Evolutionary conservation across 1,140 invertebrate genomes (phyloP).

Genomic region (Drosophila murphyi): DNA sequence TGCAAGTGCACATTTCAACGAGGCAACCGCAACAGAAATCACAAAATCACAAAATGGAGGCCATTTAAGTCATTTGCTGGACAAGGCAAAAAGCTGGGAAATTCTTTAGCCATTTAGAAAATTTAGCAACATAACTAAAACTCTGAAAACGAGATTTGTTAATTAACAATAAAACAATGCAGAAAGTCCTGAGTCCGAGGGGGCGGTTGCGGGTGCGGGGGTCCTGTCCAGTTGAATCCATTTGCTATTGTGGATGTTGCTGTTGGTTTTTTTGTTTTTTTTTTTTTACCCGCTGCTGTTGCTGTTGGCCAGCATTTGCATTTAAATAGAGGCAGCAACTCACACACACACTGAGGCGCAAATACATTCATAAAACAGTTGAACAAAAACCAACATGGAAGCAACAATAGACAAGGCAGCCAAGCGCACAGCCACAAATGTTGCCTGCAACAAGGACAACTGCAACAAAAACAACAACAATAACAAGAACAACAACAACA

Average conservation of each 20-base stretch:
- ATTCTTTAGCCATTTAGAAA: constrained; percentile 59
- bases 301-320: constrained; percentile 63
- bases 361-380: constrained; percentile 38
- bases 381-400: constrained; percentile 62
- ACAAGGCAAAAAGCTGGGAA: constrained; percentile 30
- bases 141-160: constrained; percentile 72
- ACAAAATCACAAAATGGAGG: constrained; percentile 36
- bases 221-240: constrained; percentile 9
- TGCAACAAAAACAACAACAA: constrained; percentile 36
- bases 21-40: constrained; percentile 36
- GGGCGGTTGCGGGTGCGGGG: not conserved
- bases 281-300: constrained; percentile 10
- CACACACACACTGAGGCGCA: constrained; percentile 16
- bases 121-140: constrained; percentile 52
- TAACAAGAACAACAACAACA: constrained; percentile 33
- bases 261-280: not conserved
- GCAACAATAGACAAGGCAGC: constrained; percentile 69
- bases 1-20: constrained; percentile 14
- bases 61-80: constrained; percentile 31
- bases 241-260: constrained; percentile 8
- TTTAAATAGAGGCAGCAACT: constrained; percentile 75
- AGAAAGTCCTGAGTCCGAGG: constrained; percentile 11
- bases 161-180: constrained; percentile 78
- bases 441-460: constrained; percentile 62
- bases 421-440: constrained; percentile 70